These are phyloP conservation scores for Drosophila paracracens DNA, from an alignment of 2,888 invertebrate species.

Conservation along the genomic window DNA sequence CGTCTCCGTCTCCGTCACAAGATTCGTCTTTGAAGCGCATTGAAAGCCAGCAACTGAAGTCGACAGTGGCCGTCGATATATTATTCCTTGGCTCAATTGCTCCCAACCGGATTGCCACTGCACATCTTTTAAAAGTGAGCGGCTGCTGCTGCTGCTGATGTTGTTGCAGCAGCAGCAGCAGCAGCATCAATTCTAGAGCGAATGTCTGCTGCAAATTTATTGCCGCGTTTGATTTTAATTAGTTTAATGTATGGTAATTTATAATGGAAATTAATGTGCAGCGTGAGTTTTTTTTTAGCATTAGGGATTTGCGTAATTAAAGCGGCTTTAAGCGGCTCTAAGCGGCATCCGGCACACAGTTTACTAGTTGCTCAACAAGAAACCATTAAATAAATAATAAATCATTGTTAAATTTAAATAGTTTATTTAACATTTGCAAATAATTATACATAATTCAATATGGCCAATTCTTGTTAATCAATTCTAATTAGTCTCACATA, in stretches of 20 bases:
- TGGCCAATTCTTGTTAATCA: neutral
- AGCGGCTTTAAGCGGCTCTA: constrained; percentile 3
- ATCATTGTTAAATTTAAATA: neutral
- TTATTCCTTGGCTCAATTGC: constrained; percentile 44
- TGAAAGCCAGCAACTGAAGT: constrained; percentile 51
- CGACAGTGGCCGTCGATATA: constrained; percentile 35
- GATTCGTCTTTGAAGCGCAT: constrained; percentile 60
- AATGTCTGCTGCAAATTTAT: constrained; percentile 69
- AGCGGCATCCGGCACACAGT: constrained; percentile 24
- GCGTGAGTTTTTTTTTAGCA: constrained; percentile 19
- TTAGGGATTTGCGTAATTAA: constrained; percentile 32
- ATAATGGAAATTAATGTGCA: constrained; percentile 50
- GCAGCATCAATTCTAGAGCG: constrained; percentile 74
- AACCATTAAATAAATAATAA: neutral
- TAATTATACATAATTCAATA: neutral
- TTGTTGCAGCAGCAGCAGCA: constrained; percentile 14
- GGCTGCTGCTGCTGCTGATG: constrained; percentile 36
- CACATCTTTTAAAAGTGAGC: constrained; percentile 73
- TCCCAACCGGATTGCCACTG: constrained; percentile 66
- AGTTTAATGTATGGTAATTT: constrained; percentile 77
- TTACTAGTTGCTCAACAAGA: neutral
- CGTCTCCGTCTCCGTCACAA: constrained; percentile 33
- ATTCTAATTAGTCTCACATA: neutral
- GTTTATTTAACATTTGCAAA: neutral
- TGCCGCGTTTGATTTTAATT: constrained; percentile 74